Evolutionary conservation across 1,140 invertebrate genomes (phyloP).

Genomic region (Manduca sexta): DNA sequence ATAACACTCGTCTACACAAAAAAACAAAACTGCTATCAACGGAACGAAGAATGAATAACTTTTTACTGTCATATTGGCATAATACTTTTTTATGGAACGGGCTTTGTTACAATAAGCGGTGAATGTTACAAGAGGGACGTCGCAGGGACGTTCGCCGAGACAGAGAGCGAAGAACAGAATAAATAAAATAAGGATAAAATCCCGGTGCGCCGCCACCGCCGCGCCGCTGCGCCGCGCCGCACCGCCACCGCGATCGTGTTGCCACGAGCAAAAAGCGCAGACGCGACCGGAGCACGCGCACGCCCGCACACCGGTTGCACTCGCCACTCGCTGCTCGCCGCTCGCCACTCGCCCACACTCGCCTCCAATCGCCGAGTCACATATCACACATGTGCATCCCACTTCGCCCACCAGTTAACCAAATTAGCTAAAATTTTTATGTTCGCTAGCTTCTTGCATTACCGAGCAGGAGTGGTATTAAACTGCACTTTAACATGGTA

Average conservation of each 20-base stretch:
- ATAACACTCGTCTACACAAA: conserved; percentile 48
- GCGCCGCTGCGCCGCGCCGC: conserved; percentile 5
- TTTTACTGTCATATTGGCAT: conserved; percentile 51
- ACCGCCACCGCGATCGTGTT: conserved; percentile 10
- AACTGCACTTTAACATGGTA: too few species aligned
- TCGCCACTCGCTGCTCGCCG: neutral
- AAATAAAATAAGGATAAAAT: conserved; percentile 57
- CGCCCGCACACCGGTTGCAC: conserved; percentile 36
- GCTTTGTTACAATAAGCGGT: conserved; percentile 30
- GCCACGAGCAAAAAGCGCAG: conserved; percentile 51
- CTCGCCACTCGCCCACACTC: neutral
- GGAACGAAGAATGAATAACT: conserved; percentile 15
- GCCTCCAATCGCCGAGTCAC: too few species aligned
- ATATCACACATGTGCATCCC: too few species aligned
- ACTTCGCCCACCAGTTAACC: too few species aligned
- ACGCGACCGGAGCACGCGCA: conserved; percentile 18
- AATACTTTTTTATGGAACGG: conserved; percentile 17
- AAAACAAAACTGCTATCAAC: conserved; percentile 37
- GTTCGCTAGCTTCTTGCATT: too few species aligned
- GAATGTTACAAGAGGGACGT: conserved; percentile 30
- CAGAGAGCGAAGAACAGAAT: conserved; percentile 57
- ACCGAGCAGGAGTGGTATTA: too few species aligned
- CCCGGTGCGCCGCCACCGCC: conserved; percentile 33
- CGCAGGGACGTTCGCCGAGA: conserved; percentile 40
- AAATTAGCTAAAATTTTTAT: too few species aligned